These are phyloP conservation scores for Ditylenchus dipsaci DNA, from an alignment of 1,140 invertebrate genomes.

Conservation along the genomic window DNA sequence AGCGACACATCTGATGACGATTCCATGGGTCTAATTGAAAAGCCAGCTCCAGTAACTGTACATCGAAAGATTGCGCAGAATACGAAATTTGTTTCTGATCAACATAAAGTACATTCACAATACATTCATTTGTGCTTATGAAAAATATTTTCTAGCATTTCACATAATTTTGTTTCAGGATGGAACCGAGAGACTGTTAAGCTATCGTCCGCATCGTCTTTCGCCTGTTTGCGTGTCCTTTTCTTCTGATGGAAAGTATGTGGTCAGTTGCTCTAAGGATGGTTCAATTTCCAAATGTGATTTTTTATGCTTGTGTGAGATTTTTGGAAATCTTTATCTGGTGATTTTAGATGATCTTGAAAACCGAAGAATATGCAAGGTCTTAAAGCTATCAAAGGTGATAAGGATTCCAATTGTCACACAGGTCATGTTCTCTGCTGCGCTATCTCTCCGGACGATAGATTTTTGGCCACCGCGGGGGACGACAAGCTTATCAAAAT, in stretches of 20 bases:
- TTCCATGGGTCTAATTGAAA: not conserved
- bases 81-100: not conserved
- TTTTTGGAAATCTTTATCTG: constrained; percentile 11
- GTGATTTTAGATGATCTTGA: constrained; percentile 39
- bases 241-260: constrained; percentile 20
- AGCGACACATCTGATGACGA: constrained; percentile 1
- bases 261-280: constrained; percentile 44
- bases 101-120: not conserved
- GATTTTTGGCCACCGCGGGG: constrained; percentile 34
- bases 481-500: constrained; percentile 25
- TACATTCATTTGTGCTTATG: not conserved
- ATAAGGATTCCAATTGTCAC: constrained; percentile 3
- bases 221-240: constrained; percentile 35
- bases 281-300: constrained; percentile 40
- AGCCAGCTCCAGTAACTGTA: no score
- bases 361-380: constrained; percentile 13
- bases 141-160: no score
- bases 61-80: not conserved
- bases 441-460: constrained; percentile 39
- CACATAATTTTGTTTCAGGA: not conserved
- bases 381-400: constrained; percentile 17
- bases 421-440: constrained; percentile 17
- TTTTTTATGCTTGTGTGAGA: constrained; percentile 8
- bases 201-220: constrained; percentile 38
- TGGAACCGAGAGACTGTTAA: constrained; percentile 3